Percentiles rank a stretch among this genome's conserved stretches.
phyloP scores from a whole-genome alignment of 2,797 vertebrate species.

The Rousettus madagascariensis region DNA sequence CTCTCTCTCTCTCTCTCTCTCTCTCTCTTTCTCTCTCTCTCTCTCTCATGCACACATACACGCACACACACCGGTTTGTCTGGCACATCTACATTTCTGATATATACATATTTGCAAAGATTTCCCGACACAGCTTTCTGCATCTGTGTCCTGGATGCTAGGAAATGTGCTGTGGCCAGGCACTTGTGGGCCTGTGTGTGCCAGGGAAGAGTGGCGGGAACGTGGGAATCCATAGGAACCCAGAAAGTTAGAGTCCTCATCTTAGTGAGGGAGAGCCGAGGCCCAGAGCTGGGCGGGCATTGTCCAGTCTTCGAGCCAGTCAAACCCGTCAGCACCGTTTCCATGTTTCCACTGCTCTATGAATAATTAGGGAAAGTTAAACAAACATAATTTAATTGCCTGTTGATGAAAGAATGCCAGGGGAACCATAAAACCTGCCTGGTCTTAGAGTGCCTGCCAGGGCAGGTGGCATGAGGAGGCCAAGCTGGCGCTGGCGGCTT shows the following conservation, averaged over 20 bases:
- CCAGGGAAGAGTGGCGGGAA: not conserved
- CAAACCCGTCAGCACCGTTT: not conserved
- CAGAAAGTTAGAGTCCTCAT: not conserved
- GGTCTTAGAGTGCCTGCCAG: not conserved
- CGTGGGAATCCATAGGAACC: not conserved
- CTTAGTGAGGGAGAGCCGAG: not conserved
- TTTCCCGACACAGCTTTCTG: not conserved
- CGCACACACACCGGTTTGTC: not conserved
- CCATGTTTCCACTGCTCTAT: not conserved
- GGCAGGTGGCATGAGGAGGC: not conserved
- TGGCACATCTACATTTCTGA: not conserved
- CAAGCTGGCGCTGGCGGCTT: not conserved
- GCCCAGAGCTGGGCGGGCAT: not conserved
- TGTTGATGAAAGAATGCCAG: conserved; percentile 11
- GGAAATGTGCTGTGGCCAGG: not conserved
- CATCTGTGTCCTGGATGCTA: not conserved
- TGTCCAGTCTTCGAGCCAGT: not conserved
- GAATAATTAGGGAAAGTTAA: conserved; percentile 45
- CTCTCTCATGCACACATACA: not conserved
- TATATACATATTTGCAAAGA: not conserved
- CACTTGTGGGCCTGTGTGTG: fast-evolving
- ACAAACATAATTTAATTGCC: conserved; percentile 53
- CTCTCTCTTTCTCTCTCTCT: not conserved
- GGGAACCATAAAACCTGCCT: not conserved
- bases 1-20: not conserved